Conservation (phyloP, 2,888 invertebrate species). For the Thymelicus lineola region DNA sequence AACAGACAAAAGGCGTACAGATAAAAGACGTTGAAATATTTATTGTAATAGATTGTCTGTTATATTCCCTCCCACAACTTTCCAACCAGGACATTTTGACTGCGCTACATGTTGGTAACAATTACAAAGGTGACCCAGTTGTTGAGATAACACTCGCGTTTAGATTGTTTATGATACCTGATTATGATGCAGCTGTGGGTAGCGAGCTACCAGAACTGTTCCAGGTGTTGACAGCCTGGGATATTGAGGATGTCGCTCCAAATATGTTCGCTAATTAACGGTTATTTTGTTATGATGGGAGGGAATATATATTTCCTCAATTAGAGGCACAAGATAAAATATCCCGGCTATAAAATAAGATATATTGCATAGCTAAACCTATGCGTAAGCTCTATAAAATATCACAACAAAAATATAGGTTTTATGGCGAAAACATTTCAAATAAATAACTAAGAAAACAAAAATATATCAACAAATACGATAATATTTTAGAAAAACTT, state of each 20-base stretch:
- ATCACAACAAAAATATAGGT: too few species aligned
- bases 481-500: too few species aligned
- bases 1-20: too few species aligned
- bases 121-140: constrained; percentile 1
- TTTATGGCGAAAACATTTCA: too few species aligned
- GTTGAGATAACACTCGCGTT: neutral
- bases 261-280: neutral
- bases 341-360: too few species aligned
- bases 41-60: too few species aligned
- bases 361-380: too few species aligned
- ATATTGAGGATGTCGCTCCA: neutral
- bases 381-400: too few species aligned
- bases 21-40: neutral
- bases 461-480: too few species aligned
- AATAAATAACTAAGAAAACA: too few species aligned
- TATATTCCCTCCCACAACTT: neutral
- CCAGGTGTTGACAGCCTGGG: neutral
- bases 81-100: neutral
- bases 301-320: too few species aligned
- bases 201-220: neutral
- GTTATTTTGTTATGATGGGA: neutral
- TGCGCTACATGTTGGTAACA: neutral
- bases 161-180: constrained; percentile 2
- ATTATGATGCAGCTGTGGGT: constrained; percentile 1
- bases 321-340: too few species aligned